These are phyloP conservation scores for Phlogophora meticulosa DNA, from an alignment of 2,888 invertebrate genomes.

Conservation along the genomic window DNA sequence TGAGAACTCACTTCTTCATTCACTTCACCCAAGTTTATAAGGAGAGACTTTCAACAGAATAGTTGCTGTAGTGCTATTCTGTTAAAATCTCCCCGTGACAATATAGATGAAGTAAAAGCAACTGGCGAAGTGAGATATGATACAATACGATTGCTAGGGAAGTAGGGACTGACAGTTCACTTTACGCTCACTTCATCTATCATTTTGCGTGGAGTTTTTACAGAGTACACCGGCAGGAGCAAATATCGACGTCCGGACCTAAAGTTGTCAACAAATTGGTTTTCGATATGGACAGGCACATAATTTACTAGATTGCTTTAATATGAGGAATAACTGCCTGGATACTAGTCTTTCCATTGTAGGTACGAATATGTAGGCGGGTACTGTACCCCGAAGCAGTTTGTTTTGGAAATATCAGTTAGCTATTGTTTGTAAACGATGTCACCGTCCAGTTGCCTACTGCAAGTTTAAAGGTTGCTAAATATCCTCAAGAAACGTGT, in stretches of 20 bases:
- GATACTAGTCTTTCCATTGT: conserved; percentile 19
- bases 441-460: conserved; percentile 22
- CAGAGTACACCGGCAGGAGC: too few relatives aligned
- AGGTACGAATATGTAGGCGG: conserved; percentile 17
- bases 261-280: neutral
- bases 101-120: too few relatives aligned
- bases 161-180: too few relatives aligned
- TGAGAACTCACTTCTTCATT: too few relatives aligned
- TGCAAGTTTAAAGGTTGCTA: conserved; percentile 11
- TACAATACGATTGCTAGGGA: too few relatives aligned
- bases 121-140: too few relatives aligned
- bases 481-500: conserved; percentile 31
- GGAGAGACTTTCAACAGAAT: too few relatives aligned
- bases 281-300: neutral
- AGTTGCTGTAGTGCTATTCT: too few relatives aligned
- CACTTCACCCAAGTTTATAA: too few relatives aligned
- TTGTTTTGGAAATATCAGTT: conserved; percentile 57
- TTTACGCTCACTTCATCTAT: too few relatives aligned
- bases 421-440: conserved; percentile 59
- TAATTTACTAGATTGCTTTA: neutral
- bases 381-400: conserved; percentile 17
- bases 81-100: too few relatives aligned
- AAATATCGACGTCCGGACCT: neutral
- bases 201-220: too few relatives aligned
- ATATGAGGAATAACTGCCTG: neutral